phyloP scores from a whole-genome alignment of 2,797 vertebrate genomes.

The Anolis apletophallus region DNA sequence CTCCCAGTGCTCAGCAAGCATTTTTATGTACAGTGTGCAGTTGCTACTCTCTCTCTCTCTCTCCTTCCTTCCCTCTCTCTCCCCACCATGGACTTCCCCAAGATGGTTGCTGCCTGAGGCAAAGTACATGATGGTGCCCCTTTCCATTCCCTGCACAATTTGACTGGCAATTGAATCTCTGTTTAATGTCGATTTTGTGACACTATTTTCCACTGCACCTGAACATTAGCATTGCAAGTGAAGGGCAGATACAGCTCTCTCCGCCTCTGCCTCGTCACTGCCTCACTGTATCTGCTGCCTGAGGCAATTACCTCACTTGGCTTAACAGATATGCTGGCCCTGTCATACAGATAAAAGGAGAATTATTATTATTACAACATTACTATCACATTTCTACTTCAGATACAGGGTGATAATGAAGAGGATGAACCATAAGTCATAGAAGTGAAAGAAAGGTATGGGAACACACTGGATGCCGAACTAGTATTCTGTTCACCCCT shows the following conservation, averaged over 20 bases:
- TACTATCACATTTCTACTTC: constrained; percentile 33
- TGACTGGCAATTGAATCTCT: background rate
- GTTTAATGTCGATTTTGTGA: too few relatives aligned
- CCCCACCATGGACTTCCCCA: background rate
- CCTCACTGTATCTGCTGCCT: background rate
- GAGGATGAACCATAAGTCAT: constrained; percentile 15
- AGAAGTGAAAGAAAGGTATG: constrained; percentile 23
- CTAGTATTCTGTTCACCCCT: background rate
- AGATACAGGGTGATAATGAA: background rate
- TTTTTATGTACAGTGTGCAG: background rate
- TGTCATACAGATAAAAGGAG: background rate
- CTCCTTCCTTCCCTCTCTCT: background rate
- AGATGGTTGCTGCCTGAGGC: background rate
- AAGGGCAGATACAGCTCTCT: background rate
- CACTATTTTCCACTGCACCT: background rate
- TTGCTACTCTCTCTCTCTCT: background rate
- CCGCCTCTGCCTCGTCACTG: background rate
- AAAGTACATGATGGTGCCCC: background rate
- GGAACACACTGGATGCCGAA: background rate
- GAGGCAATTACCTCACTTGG: background rate
- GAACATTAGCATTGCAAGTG: background rate
- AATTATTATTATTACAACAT: background rate
- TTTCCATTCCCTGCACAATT: background rate
- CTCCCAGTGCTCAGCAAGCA: constrained; percentile 2
- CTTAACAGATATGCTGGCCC: too few relatives aligned